A percentile compares a stretch with the other conserved stretches of the same genome.
Conservation (phyloP, 2,113 vertebrate species). For the Euleptes europaea region DNA sequence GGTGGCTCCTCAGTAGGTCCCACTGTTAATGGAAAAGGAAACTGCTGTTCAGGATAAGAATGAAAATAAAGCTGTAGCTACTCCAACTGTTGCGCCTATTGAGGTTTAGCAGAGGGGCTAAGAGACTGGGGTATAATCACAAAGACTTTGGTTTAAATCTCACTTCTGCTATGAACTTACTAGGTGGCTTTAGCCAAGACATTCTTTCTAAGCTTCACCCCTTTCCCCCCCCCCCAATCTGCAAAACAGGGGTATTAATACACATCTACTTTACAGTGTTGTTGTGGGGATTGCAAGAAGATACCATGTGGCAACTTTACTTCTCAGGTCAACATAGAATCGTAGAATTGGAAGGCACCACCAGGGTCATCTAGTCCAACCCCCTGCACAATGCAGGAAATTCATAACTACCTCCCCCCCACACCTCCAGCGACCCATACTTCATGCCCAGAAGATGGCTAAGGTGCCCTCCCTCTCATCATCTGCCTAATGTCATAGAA, state of each 20-base stretch:
- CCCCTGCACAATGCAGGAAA: too few relatives aligned
- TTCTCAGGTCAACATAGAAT: too few relatives aligned
- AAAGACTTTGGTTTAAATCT: not conserved
- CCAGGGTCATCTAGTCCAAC: too few relatives aligned
- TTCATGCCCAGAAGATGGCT: too few relatives aligned
- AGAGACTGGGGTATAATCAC: not conserved
- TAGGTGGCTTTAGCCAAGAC: not conserved
- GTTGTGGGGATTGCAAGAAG: too few relatives aligned
- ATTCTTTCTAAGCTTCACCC: not conserved
- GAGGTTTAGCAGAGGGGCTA: not conserved
- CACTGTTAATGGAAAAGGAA: not conserved
- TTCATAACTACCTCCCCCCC: too few relatives aligned
- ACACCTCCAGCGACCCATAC: too few relatives aligned
- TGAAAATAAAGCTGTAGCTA: not conserved
- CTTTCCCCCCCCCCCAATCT: not conserved
- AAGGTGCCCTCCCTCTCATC: too few relatives aligned
- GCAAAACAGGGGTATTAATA: not conserved
- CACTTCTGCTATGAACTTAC: not conserved
- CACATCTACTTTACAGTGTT: not conserved
- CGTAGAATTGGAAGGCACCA: too few relatives aligned
- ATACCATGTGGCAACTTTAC: too few relatives aligned
- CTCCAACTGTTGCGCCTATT: too few relatives aligned
- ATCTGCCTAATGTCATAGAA: too few relatives aligned
- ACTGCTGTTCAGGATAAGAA: not conserved
- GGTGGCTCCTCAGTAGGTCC: not conserved